Evolutionary conservation across 2,888 invertebrate species (phyloP).

Genomic region (Rhagium mordax): DNA sequence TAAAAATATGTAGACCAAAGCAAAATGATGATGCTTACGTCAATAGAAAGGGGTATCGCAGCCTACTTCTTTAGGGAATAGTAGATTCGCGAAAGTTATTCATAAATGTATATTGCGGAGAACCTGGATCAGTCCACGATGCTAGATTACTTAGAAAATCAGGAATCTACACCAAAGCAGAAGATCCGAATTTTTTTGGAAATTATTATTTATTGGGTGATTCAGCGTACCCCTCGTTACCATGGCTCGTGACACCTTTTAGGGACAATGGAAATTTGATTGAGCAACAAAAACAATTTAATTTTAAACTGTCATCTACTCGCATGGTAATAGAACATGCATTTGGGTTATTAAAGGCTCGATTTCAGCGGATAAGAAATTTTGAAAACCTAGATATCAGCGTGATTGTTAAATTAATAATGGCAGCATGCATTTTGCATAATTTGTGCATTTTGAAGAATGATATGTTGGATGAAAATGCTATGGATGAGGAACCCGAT

Average conservation of each 20-base stretch:
- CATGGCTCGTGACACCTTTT: constrained; percentile 4
- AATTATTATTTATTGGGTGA: neutral
- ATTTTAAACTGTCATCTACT: neutral
- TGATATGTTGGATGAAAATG: neutral
- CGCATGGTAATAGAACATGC: neutral
- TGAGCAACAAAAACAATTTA: neutral
- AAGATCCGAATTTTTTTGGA: neutral
- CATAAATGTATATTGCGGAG: constrained; percentile 2
- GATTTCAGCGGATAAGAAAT: neutral
- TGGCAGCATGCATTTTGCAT: neutral
- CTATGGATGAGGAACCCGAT: neutral
- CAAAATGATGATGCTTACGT: neutral
- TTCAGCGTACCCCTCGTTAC: constrained; percentile 1
- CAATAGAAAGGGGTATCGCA: neutral
- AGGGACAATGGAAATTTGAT: neutral
- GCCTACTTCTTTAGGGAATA: neutral
- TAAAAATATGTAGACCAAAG: neutral
- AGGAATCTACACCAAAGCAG: neutral
- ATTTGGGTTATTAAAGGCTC: neutral
- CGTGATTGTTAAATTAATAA: neutral
- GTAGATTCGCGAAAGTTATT: neutral
- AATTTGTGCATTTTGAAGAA: neutral
- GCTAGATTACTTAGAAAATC: neutral
- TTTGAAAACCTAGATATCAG: neutral
- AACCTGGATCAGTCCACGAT: neutral